These are phyloP conservation scores for Harpagus bidentatus DNA, from an alignment of 2,113 vertebrate species.

Conservation along the genomic window DNA sequence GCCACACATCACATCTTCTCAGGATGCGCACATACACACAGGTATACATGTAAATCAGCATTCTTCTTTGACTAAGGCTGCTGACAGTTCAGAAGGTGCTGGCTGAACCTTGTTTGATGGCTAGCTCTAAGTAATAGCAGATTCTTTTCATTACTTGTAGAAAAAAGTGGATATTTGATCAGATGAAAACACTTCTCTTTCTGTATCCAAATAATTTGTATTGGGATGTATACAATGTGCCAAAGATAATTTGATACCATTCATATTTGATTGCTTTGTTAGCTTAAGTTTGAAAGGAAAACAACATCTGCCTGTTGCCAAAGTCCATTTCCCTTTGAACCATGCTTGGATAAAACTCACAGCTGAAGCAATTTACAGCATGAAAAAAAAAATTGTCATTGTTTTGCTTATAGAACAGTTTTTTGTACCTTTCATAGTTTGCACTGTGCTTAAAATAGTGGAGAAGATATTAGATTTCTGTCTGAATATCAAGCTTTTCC, in stretches of 20 bases:
- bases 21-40: not conserved
- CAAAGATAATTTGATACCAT: constrained; percentile 25
- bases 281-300: constrained; percentile 6
- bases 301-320: not conserved
- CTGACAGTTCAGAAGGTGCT: not conserved
- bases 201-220: not conserved
- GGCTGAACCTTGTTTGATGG: not conserved
- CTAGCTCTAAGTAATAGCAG: not conserved
- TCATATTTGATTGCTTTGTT: constrained; percentile 21
- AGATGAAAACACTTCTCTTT: not conserved
- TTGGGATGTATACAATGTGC: not conserved
- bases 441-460: not conserved
- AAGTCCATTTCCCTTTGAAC: constrained; percentile 25
- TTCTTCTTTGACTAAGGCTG: not conserved
- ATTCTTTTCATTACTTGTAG: not conserved
- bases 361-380: constrained; percentile 9
- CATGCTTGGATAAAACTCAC: not conserved
- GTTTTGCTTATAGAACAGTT: not conserved
- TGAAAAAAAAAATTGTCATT: not conserved
- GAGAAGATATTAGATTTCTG: not conserved
- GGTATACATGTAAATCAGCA: not conserved
- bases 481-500: not conserved
- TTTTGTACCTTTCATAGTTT: not conserved
- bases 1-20: not conserved
- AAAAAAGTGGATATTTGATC: not conserved